Evolutionary conservation across 2,888 invertebrate genomes (phyloP).

Genomic region (Drosophila siamana): DNA sequence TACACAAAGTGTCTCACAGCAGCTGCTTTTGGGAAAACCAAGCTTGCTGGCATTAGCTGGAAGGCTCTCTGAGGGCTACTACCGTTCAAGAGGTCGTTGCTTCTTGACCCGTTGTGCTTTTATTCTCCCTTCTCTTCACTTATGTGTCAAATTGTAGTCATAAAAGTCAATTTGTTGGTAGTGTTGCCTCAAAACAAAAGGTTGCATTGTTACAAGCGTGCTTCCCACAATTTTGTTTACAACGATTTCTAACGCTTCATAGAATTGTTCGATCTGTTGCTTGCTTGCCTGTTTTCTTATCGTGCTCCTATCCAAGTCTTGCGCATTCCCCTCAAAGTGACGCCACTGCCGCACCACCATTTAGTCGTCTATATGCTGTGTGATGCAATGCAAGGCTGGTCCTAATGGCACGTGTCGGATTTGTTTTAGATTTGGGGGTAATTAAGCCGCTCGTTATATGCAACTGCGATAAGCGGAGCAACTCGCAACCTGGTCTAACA

Average conservation of each 20-base stretch:
- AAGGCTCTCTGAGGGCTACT: too few species aligned
- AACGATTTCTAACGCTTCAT: neutral
- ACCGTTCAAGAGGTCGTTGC: too few species aligned
- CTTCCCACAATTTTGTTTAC: neutral
- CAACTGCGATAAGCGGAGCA: slow-evolving; percentile 35
- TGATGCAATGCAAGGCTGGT: slow-evolving; percentile 5
- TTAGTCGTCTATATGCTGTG: slow-evolving; percentile 1
- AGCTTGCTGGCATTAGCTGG: too few species aligned
- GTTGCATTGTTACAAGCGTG: too few species aligned
- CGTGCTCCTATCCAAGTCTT: too few species aligned
- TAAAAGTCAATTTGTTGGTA: neutral
- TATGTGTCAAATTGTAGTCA: neutral
- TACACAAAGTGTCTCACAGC: too few species aligned
- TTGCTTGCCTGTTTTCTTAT: too few species aligned
- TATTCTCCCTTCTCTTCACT: neutral
- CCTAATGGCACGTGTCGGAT: slow-evolving; percentile 30
- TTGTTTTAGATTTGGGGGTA: slow-evolving; percentile 30
- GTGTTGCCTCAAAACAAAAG: neutral
- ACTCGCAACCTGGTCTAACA: neutral
- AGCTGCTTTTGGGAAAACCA: too few species aligned
- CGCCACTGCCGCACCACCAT: neutral
- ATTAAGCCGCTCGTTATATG: slow-evolving; percentile 48
- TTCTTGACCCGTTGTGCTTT: neutral
- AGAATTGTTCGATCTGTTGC: neutral
- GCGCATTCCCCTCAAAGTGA: neutral